A percentile compares a stretch with the other conserved stretches of the same genome.
Conservation (phyloP, 2,888 invertebrate genomes). For the Mactromeris polynyma region DNA sequence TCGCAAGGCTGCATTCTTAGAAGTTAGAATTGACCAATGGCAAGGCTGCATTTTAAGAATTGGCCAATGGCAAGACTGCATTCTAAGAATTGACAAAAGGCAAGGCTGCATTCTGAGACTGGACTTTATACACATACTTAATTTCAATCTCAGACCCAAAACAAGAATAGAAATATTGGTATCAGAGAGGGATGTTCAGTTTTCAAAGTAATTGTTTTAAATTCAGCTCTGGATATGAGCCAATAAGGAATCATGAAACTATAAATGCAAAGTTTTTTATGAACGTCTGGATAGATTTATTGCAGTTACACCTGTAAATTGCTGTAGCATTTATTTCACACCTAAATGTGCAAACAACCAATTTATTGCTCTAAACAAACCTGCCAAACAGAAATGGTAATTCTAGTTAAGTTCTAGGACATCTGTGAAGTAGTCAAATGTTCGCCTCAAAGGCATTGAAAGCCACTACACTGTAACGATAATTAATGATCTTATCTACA, state of each 20-base stretch:
- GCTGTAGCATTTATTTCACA: constrained; percentile 11
- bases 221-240: neutral
- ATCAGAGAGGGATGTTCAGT: neutral
- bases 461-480: neutral
- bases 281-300: constrained; percentile 15
- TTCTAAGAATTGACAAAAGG: too few species aligned
- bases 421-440: neutral
- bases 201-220: constrained; percentile 23
- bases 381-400: constrained; percentile 4
- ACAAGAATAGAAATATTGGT: neutral
- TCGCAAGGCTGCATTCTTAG: too few species aligned
- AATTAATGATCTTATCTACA: neutral
- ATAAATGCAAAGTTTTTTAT: constrained; percentile 15
- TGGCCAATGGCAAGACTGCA: too few species aligned
- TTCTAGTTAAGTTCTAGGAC: neutral
- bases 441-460: neutral
- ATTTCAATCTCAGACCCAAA: too few species aligned
- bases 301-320: constrained; percentile 18
- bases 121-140: too few species aligned
- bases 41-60: too few species aligned
- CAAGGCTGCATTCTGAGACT: too few species aligned
- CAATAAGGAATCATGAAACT: constrained; percentile 15
- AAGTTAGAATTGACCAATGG: too few species aligned
- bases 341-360: constrained; percentile 17
- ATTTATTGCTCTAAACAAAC: constrained; percentile 21